phyloP scores from a whole-genome alignment of 1,140 invertebrate species.

The Heliconius eleuchia region DNA sequence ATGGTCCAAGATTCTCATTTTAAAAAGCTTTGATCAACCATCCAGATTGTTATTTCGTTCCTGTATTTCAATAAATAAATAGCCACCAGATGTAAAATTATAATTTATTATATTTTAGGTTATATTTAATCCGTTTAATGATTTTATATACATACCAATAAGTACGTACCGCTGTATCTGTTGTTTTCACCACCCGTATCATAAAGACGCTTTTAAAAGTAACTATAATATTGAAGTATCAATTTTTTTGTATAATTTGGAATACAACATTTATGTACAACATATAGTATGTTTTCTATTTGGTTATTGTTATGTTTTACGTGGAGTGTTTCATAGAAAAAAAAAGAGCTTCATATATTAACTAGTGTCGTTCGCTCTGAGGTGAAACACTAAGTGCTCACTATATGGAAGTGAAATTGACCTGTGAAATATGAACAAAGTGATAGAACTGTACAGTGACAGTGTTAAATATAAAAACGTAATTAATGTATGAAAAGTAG shows the following conservation, averaged over 20 bases:
- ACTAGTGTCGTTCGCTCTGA: constrained; percentile 57
- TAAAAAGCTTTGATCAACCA: no score
- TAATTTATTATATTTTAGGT: no score
- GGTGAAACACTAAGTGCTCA: constrained; percentile 36
- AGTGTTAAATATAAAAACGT: constrained; percentile 47
- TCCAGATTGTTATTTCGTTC: background rate
- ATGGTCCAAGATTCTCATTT: no score
- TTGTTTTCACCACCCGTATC: background rate
- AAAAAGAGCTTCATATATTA: constrained; percentile 62
- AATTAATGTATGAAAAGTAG: constrained; percentile 61
- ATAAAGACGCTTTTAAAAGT: background rate
- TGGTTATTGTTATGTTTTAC: background rate
- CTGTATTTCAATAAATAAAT: background rate
- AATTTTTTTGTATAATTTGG: no score
- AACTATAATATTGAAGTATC: background rate
- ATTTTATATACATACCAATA: background rate
- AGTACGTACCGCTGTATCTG: background rate
- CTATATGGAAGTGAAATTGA: constrained; percentile 33
- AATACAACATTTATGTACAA: no score
- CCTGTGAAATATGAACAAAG: constrained; percentile 43
- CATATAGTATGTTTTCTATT: background rate
- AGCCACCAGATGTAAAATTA: background rate
- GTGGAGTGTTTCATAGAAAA: constrained; percentile 9
- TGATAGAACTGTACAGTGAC: constrained; percentile 47
- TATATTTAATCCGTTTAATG: background rate